phyloP scores from a whole-genome alignment of 2,113 vertebrate species.

The Melierax canorus region DNA sequence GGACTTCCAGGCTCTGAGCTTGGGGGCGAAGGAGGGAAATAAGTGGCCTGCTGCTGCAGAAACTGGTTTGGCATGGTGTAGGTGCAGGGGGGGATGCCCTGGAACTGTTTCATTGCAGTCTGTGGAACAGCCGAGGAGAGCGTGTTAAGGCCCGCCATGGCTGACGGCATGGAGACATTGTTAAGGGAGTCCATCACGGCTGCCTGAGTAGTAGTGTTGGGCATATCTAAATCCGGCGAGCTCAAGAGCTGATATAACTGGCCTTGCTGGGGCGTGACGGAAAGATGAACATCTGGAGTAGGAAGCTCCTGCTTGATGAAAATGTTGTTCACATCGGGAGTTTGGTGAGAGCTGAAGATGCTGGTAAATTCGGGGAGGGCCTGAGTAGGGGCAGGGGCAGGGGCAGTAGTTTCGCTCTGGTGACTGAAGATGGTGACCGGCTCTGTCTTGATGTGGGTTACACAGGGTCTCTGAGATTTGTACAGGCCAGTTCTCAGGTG shows the following conservation, averaged over 20 bases:
- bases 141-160: slow-evolving; percentile 79
- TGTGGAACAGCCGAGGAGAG: slow-evolving; percentile 76
- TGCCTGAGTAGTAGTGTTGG: slow-evolving; percentile 75
- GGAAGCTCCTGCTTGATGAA: slow-evolving; percentile 93
- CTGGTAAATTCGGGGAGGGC: slow-evolving; percentile 86
- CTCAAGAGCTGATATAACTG: slow-evolving; percentile 91
- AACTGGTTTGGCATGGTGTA: slow-evolving; percentile 79
- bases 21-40: slow-evolving; percentile 92
- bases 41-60: slow-evolving; percentile 80
- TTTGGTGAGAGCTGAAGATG: slow-evolving; percentile 81
- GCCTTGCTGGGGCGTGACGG: slow-evolving; percentile 83
- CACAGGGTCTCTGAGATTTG: slow-evolving; percentile 81
- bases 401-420: slow-evolving; percentile 77
- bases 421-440: slow-evolving; percentile 82
- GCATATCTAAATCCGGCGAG: slow-evolving; percentile 87
- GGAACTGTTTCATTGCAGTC: slow-evolving; percentile 78
- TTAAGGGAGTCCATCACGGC: slow-evolving; percentile 80
- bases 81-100: slow-evolving; percentile 76
- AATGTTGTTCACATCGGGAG: slow-evolving; percentile 78
- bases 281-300: slow-evolving; percentile 81
- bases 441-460: slow-evolving; percentile 89
- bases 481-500: slow-evolving; percentile 89
- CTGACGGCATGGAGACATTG: slow-evolving; percentile 73
- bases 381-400: slow-evolving; percentile 63
- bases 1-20: slow-evolving; percentile 94